Evolutionary conservation across 2,888 invertebrate species (phyloP).

Genomic region (Halictus ligatus): DNA sequence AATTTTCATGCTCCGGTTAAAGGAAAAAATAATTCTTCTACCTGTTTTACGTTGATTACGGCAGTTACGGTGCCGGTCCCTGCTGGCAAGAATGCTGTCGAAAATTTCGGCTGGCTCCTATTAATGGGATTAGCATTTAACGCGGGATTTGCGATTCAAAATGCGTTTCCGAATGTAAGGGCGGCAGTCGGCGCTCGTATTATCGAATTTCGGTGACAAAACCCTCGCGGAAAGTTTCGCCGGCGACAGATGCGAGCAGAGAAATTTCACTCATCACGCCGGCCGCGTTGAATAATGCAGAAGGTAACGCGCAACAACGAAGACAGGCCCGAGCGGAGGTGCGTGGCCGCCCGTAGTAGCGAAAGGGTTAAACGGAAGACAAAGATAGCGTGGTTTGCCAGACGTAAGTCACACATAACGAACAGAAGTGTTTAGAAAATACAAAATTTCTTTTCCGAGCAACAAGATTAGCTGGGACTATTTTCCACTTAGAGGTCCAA

Average conservation of each 20-base stretch:
- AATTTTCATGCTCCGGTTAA: too few species aligned
- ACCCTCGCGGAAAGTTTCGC: constrained; percentile 44
- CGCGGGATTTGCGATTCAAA: not conserved
- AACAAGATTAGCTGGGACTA: not conserved
- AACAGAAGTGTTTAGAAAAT: not conserved
- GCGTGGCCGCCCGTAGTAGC: constrained; percentile 16
- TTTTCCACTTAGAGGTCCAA: not conserved
- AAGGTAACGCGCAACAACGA: constrained; percentile 42
- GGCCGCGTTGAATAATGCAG: constrained; percentile 67
- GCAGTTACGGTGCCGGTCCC: too few species aligned
- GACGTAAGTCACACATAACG: not conserved
- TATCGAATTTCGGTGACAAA: constrained; percentile 42
- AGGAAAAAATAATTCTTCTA: too few species aligned
- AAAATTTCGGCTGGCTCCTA: not conserved
- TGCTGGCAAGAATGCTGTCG: not conserved
- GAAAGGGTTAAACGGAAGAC: too few species aligned
- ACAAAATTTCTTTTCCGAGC: not conserved
- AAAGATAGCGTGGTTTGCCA: not conserved
- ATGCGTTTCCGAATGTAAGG: not conserved
- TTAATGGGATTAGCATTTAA: not conserved
- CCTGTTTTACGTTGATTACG: not conserved
- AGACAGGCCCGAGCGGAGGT: constrained; percentile 40
- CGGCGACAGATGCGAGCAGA: constrained; percentile 34
- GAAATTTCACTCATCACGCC: constrained; percentile 54
- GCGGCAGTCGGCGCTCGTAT: not conserved